Evolutionary conservation across 2,113 vertebrate species (phyloP), one percentile per base, ranked within the genome.

Genomic region (Trematomus loennbergii): DNA sequence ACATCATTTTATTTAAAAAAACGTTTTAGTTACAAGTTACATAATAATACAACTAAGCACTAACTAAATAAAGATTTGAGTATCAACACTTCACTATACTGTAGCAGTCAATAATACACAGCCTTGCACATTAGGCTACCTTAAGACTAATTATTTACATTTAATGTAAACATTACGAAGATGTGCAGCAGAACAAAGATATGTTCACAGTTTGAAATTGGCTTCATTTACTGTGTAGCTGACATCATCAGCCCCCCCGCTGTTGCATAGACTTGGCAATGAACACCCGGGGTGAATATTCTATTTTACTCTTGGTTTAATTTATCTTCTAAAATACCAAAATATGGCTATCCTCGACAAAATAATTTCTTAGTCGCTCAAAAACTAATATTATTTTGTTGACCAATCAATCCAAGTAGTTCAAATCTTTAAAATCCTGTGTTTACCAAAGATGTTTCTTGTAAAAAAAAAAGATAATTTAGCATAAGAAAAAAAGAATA

Each of bases 41-140:
- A 54, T 50, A 69, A 66, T 57, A 77, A 86, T 60, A 82, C 46
- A 48, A 72, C 67, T 75, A 68, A 33, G 61, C 18, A 36, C 29
- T 4, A 29, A 29, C 29, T 29, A 29, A 29, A 29, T 29, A 29
- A 29, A 29, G 29, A 29, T 29, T 4, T 29, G 4, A 29, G 29
- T 29, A 29, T 29, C 29, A 29, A 29, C 29, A 29, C 29, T 29
- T 29, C 29, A 58, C 17, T 52, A 45, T 18, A 36, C 69, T 50
- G 58, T 49, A 45, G 68, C 22, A 64, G 69, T 70, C 22, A 75
- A 66, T 25, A 48, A 62, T 8, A 46, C 48, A 60, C 33, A 59
- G 45, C 29, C 12, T 29, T 63, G 49, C 17, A 58, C 65, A 15
- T 46, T 45, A 18, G 33, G n/a, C 9, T 13, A 68, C 36, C 11